A percentile compares a stretch with the other conserved stretches of the same genome.
phyloP scores from a whole-genome alignment of 1,140 invertebrate species.

The Heliothis virescens region DNA sequence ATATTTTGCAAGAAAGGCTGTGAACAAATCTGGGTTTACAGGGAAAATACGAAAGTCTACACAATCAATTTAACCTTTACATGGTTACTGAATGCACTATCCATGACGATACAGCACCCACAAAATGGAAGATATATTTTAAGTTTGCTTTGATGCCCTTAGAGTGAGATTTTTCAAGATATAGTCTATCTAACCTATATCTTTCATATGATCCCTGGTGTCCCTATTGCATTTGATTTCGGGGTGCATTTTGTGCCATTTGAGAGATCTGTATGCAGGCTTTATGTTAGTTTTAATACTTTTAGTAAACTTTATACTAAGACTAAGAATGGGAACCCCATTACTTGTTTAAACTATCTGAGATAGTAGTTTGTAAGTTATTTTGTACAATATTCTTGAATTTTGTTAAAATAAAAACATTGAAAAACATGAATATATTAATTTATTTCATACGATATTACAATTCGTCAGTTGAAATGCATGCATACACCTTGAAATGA shows the following conservation, averaged over 20 bases:
- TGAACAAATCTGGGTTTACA: slow-evolving; percentile 59
- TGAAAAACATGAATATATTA: slow-evolving; percentile 42
- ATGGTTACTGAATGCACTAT: background rate
- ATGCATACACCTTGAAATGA: slow-evolving; percentile 20
- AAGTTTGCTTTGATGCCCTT: too few species aligned
- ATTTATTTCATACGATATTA: slow-evolving; percentile 31
- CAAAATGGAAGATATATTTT: too few species aligned
- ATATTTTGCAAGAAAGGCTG: slow-evolving; percentile 67
- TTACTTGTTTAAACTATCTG: slow-evolving; percentile 54
- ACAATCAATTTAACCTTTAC: background rate
- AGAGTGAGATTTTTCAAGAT: too few species aligned
- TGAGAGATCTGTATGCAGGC: slow-evolving; percentile 60
- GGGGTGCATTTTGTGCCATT: slow-evolving; percentile 75
- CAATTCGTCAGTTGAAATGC: background rate
- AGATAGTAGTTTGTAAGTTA: slow-evolving; percentile 65
- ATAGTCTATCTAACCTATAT: background rate
- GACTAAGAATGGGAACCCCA: slow-evolving; percentile 28
- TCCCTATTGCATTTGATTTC: slow-evolving; percentile 31
- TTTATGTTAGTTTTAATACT: slow-evolving; percentile 46
- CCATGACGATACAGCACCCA: too few species aligned
- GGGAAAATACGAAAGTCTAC: background rate
- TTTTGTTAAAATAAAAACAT: slow-evolving; percentile 72
- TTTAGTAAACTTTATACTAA: slow-evolving; percentile 14
- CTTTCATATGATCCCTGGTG: background rate
- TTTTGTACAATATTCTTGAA: slow-evolving; percentile 68